Conservation (phyloP, 2,113 vertebrate species). For the Centropus bengalensis region DNA sequence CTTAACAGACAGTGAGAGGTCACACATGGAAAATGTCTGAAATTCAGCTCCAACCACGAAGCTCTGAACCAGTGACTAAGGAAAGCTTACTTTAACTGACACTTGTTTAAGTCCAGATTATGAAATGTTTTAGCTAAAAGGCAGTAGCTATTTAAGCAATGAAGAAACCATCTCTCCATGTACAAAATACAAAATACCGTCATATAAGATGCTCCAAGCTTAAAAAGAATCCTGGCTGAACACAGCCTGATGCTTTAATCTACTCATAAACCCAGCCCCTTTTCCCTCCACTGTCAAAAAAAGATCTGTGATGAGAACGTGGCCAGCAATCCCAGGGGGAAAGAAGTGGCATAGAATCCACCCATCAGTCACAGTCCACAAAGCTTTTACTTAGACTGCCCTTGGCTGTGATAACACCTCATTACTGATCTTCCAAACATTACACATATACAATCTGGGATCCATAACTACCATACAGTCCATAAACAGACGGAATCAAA, state of each 20-base stretch:
- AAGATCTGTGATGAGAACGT: not conserved
- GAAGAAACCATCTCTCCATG: not conserved
- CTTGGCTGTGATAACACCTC: not conserved
- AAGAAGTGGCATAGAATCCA: not conserved
- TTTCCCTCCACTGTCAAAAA: not conserved
- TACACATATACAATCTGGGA: not conserved
- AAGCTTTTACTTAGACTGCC: not conserved
- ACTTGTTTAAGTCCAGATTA: not conserved
- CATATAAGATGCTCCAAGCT: not conserved
- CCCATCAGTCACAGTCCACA: not conserved
- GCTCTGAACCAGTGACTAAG: not conserved
- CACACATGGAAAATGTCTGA: not conserved
- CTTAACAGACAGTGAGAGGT: not conserved
- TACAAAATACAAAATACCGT: not conserved
- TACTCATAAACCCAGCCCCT: not conserved
- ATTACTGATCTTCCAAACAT: not conserved
- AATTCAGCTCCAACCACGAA: not conserved
- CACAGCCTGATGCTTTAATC: not conserved
- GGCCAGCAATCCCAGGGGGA: not conserved
- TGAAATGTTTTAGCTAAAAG: not conserved
- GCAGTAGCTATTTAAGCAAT: not conserved
- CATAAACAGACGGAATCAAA: conserved; percentile 2
- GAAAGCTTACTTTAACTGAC: not conserved
- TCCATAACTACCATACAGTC: not conserved
- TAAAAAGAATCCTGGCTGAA: not conserved